A percentile compares a stretch with the other conserved stretches of the same genome.
Evolutionary conservation across 1,140 invertebrate species (phyloP).

Genomic region (Drosophila persimilis): DNA sequence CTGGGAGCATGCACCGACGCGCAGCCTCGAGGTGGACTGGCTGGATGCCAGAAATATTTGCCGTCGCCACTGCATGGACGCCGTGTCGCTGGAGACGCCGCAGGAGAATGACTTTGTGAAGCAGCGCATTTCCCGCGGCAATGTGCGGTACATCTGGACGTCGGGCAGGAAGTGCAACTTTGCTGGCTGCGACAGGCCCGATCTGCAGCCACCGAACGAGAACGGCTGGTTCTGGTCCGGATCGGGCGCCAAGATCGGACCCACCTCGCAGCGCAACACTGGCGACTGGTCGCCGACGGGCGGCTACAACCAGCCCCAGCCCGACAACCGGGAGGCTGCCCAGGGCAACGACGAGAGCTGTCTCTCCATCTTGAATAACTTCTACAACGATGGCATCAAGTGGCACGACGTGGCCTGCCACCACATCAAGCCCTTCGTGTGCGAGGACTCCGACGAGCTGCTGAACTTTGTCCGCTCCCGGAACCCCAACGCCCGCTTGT

Average conservation of each 20-base stretch:
- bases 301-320: conserved; percentile 92
- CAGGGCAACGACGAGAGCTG: conserved; percentile 95
- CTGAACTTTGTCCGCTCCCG: conserved; percentile 94
- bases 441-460: conserved; percentile 96
- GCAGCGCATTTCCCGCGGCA: conserved; percentile 90
- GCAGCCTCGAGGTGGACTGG: conserved; percentile 94
- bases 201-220: conserved; percentile 93
- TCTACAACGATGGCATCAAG: conserved; percentile 95
- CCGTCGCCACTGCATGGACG: conserved; percentile 96
- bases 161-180: conserved; percentile 96
- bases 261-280: conserved; percentile 92
- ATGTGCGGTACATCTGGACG: conserved; percentile 93
- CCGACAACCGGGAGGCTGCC: conserved; percentile 94
- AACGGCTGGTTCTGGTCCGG: conserved; percentile 98
- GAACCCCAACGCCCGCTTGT: conserved; percentile 92
- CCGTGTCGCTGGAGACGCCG: conserved; percentile 94
- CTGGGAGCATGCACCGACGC: conserved; percentile 94
- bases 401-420: conserved; percentile 96
- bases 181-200: conserved; percentile 93
- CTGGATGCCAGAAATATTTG: conserved; percentile 95
- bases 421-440: conserved; percentile 96
- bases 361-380: conserved; percentile 94
- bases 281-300: conserved; percentile 95
- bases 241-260: conserved; percentile 93
- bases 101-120: conserved; percentile 96